Conservation (phyloP, 2,888 invertebrate genomes). For the Barypeithes pellucidus region DNA sequence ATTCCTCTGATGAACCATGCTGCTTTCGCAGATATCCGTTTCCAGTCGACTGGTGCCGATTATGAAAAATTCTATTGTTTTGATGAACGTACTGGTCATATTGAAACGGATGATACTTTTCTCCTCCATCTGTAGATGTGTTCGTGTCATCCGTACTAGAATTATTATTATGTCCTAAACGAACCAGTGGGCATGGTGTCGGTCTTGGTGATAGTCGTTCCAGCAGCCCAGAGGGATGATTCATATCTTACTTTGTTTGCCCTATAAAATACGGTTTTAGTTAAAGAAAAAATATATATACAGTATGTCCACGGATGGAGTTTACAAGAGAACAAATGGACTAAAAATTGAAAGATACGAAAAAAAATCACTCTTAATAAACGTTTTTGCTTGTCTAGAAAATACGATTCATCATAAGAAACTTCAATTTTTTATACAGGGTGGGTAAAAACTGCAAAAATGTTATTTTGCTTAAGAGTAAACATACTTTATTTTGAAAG, state of each 20-base stretch:
- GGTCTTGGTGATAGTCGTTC: slow-evolving; percentile 70
- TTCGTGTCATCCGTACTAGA: slow-evolving; percentile 63
- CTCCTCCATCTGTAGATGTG: slow-evolving; percentile 57
- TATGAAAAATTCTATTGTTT: slow-evolving; percentile 53
- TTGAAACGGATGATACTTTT: slow-evolving; percentile 60
- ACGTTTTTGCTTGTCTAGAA: no score
- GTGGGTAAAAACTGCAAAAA: no score
- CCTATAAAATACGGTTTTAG: slow-evolving; percentile 42
- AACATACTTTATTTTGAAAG: no score
- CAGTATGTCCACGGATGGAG: no score
- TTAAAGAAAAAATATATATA: no score
- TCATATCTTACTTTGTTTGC: slow-evolving; percentile 57
- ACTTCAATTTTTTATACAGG: no score
- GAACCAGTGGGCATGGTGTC: slow-evolving; percentile 76
- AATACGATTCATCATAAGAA: no score
- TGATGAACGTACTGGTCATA: slow-evolving; percentile 60
- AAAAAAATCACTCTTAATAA: no score
- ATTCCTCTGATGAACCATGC: slow-evolving; percentile 56
- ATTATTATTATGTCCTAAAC: slow-evolving; percentile 58
- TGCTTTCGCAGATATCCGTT: slow-evolving; percentile 60
- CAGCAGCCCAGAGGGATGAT: slow-evolving; percentile 63
- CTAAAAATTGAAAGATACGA: no score
- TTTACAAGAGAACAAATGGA: no score
- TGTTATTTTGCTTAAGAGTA: no score
- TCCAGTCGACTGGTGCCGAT: slow-evolving; percentile 57